A percentile compares a stretch with the other conserved stretches of the same genome.
These are phyloP conservation scores for Brachionus sp. DNA, from an alignment of 1,140 invertebrate species.

Conservation along the genomic window DNA sequence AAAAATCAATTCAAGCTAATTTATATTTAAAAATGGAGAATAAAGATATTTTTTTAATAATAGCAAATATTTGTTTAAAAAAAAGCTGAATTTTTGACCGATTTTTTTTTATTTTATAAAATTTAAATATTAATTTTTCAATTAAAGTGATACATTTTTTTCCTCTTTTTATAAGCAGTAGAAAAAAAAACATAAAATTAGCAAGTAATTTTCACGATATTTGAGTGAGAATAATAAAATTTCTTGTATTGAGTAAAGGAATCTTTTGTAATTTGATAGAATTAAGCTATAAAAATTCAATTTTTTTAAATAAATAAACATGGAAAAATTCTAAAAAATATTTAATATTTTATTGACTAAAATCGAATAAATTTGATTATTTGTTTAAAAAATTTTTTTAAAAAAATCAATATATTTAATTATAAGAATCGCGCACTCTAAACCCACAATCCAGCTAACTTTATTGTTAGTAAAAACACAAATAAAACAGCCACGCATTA, in stretches of 20 bases:
- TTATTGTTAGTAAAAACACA: neutral
- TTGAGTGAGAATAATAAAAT: too few relatives aligned
- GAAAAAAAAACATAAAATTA: too few relatives aligned
- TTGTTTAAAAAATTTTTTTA: neutral
- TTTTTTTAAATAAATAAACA: neutral
- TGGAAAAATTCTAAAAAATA: neutral
- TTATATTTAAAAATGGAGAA: neutral
- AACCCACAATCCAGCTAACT: neutral
- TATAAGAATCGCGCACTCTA: neutral
- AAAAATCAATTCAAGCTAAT: neutral
- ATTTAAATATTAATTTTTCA: neutral
- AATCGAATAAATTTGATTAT: neutral
- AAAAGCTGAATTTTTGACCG: neutral
- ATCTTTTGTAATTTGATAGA: too few relatives aligned
- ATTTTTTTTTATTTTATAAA: neutral
- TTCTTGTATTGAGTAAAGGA: too few relatives aligned
- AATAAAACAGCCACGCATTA: neutral
- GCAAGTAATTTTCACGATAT: too few relatives aligned
- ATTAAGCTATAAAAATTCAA: neutral
- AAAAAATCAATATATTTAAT: neutral
- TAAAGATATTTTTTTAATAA: neutral
- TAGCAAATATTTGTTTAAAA: neutral
- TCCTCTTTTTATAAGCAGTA: neutral
- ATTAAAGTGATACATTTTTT: neutral
- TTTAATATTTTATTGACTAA: neutral